Percentiles rank a stretch among this genome's conserved stretches.
phyloP scores from a whole-genome alignment of 2,113 vertebrate genomes.

The Cercopithecus mona region DNA sequence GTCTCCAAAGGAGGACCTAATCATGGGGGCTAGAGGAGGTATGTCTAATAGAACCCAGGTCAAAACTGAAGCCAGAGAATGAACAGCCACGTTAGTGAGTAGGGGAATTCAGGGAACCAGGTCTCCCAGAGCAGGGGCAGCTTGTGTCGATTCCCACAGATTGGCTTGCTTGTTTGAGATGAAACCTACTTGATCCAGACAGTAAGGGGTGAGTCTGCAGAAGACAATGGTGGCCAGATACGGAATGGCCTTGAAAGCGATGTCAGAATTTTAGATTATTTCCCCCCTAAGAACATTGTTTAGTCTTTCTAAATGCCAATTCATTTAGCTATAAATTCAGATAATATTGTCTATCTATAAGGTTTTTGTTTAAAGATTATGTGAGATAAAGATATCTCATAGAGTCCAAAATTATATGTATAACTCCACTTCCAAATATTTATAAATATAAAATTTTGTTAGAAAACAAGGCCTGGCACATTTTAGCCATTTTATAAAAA shows the following conservation, averaged over 20 bases:
- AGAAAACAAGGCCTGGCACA: background rate
- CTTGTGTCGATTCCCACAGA: background rate
- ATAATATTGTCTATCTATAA: background rate
- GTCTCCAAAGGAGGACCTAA: background rate
- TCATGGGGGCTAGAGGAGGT: background rate
- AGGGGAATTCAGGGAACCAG: background rate
- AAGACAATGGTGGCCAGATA: background rate
- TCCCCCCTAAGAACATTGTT: background rate
- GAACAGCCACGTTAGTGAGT: background rate
- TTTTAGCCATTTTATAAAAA: background rate
- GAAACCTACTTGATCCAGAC: background rate
- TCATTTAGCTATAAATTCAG: background rate
- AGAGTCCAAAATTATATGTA: no score
- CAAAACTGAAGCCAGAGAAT: background rate
- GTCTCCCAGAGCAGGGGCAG: background rate
- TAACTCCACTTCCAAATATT: no score
- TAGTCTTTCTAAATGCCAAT: background rate
- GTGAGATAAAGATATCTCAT: background rate
- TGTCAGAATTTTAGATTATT: background rate
- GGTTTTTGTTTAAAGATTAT: background rate
- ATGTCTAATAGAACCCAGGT: background rate
- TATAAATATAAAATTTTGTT: background rate
- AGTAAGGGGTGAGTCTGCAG: accelerated
- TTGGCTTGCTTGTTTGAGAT: background rate
- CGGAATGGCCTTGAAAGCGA: background rate